Evolutionary conservation across 2,797 vertebrate genomes (phyloP), one percentile per base, ranked within the genome.

Genomic region (Scarus forsteni): DNA sequence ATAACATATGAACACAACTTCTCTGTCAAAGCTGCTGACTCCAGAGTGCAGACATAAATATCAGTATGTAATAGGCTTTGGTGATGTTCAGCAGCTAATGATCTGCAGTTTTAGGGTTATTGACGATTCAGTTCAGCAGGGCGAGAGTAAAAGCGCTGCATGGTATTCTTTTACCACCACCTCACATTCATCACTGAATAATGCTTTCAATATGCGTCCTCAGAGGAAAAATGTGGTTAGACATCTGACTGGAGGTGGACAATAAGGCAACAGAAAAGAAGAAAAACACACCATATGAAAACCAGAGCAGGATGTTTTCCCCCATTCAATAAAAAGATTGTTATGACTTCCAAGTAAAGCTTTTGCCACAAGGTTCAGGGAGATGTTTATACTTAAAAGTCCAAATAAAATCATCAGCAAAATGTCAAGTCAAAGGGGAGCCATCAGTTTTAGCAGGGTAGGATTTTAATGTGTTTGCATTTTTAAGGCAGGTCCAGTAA

Each of bases 221-320:
- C n/a, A 68, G 51, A 58, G 38, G 49, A 62, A 75, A 50, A 62
- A 48, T 81, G 70, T 54, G 42, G 59, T n/a, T 38, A 57, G 16
- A 6, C 1, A 9, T 67, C n/a, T 53, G 51, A 52, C 57, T 52
- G 34, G 43, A 54, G 62, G 19, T 1, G 43, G 49, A 39, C 7
- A 62, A 44, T 63, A 18, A 69, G 34, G 12, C 38, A 63, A 14
- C 46, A 54, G 0, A 44, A 53, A 58, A 15, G 40, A 35, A 35
- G 12, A 44, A 57, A 38, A 7, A 36, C 19, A 27, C 60, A 15
- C 55, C 15, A 10, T n/a, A 60, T 34, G 11, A 74, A 70, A 11
- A 60, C 54, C 3, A 8, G 55, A 67, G 58, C 68, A 63, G 50
- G 60, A 57, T 60, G 13, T 71, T 46, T 40, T 18, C 40, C 15